phyloP scores from a whole-genome alignment of 2,797 vertebrate species.

The Erithacus rubecula region DNA sequence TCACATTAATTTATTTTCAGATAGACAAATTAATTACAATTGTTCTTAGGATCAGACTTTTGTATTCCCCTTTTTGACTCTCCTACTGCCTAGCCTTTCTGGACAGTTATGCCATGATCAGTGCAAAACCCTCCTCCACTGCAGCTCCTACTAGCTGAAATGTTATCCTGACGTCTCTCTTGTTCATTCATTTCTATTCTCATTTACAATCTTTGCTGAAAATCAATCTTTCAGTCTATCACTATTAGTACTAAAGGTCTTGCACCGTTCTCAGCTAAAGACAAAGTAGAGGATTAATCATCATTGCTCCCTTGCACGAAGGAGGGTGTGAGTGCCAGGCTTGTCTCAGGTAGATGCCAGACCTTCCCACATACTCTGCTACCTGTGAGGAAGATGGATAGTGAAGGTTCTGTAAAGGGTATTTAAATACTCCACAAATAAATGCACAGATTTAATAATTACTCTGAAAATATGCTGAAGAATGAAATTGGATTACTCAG shows the following conservation, averaged over 20 bases:
- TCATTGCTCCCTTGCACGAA: not conserved
- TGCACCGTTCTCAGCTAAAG: not conserved
- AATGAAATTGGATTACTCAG: not conserved
- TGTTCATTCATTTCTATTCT: not conserved
- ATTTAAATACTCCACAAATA: not conserved
- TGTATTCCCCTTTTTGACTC: not conserved
- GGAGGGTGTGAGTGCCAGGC: not conserved
- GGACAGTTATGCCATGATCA: not conserved
- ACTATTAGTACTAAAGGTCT: not conserved
- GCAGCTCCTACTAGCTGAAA: not conserved
- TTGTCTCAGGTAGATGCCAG: not conserved
- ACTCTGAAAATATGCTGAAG: not conserved
- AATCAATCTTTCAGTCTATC: not conserved
- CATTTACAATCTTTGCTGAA: not conserved
- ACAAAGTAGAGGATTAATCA: not conserved
- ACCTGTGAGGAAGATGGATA: not conserved
- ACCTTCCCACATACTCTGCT: not conserved
- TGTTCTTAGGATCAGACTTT: not conserved
- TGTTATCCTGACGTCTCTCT: not conserved
- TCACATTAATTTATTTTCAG: not conserved
- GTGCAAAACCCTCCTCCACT: not conserved
- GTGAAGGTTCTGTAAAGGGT: not conserved
- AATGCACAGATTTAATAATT: not conserved
- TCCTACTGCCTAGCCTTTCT: not conserved
- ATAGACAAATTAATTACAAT: not conserved